A percentile compares a stretch with the other conserved stretches of the same genome.
These are phyloP conservation scores for Rhamphomyia laevipes DNA, from an alignment of 2,888 invertebrate genomes.

Conservation along the genomic window DNA sequence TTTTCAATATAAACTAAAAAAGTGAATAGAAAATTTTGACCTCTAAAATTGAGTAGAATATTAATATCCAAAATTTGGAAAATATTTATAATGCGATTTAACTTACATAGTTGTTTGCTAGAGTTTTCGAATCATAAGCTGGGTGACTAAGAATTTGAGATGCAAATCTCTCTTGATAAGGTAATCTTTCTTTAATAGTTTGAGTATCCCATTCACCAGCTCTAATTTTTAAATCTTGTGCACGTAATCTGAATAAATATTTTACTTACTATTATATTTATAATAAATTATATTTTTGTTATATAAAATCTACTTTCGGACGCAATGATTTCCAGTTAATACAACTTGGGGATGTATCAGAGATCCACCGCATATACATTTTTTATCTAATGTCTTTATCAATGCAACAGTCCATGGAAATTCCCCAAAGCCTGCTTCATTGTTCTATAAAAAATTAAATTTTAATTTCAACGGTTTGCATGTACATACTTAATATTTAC, in stretches of 20 bases:
- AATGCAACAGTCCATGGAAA: conserved; percentile 45
- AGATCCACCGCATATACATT: conserved; percentile 42
- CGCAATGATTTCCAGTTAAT: conserved; percentile 72
- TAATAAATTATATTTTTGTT: no score
- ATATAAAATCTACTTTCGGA: conserved; percentile 28
- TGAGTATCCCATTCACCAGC: conserved; percentile 79
- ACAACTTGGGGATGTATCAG: conserved; percentile 43
- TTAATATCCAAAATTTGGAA: no score
- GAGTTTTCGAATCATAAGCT: conserved; percentile 45
- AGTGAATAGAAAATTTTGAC: no score
- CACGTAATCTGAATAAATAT: conserved; percentile 3
- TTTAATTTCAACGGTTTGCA: no score
- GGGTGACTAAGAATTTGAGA: conserved; percentile 30
- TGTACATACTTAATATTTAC: conserved; percentile 23
- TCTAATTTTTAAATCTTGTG: conserved; percentile 39
- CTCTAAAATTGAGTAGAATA: no score
- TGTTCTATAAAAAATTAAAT: no score
- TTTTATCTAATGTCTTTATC: conserved; percentile 23
- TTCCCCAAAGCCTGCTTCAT: conserved; percentile 46
- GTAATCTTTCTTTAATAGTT: conserved; percentile 52
- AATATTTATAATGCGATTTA: no score
- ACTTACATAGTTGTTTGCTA: conserved; percentile 47
- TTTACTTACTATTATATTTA: no score
- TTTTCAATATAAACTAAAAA: no score
- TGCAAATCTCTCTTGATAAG: conserved; percentile 56